Percentiles rank a stretch among this genome's conserved stretches.
Evolutionary conservation across 92 coral and sea anemone genomes (phyloP).

Genomic region (Blastomussa wellsi): DNA sequence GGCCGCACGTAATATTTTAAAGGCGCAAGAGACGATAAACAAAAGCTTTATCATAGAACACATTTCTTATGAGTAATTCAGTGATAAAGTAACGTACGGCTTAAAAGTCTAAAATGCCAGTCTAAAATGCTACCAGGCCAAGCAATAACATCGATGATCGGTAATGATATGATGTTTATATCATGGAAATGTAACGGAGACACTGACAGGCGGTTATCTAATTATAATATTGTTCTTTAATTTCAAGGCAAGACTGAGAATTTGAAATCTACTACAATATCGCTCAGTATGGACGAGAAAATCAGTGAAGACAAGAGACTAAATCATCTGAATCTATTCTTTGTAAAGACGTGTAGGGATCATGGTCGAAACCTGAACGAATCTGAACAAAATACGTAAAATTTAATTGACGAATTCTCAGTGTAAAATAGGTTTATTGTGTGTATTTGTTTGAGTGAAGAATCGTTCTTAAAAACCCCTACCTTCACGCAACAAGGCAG

Average conservation of each 20-base stretch:
- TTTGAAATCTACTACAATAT: background rate
- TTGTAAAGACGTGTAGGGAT: background rate
- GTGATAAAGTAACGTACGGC: no score
- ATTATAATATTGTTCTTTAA: background rate
- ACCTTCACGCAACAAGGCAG: slow-evolving; percentile 37
- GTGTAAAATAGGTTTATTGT: background rate
- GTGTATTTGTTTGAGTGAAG: background rate
- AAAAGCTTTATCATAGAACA: no score
- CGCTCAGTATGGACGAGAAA: background rate
- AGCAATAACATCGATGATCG: no score
- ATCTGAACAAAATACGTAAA: background rate
- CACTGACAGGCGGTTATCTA: background rate
- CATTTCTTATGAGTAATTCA: no score
- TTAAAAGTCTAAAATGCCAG: no score
- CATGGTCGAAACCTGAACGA: background rate
- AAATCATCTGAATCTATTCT: background rate
- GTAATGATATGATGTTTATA: background rate
- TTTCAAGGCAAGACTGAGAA: background rate
- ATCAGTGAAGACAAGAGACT: background rate
- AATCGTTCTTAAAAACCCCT: background rate
- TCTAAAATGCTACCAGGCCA: no score
- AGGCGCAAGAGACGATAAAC: no score
- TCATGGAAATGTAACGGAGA: background rate
- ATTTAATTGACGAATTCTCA: background rate
- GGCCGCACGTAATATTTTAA: background rate